Evolutionary conservation across 2,797 vertebrate species (phyloP), one percentile per base, ranked within the genome.

Genomic region (Cuculus canorus): DNA sequence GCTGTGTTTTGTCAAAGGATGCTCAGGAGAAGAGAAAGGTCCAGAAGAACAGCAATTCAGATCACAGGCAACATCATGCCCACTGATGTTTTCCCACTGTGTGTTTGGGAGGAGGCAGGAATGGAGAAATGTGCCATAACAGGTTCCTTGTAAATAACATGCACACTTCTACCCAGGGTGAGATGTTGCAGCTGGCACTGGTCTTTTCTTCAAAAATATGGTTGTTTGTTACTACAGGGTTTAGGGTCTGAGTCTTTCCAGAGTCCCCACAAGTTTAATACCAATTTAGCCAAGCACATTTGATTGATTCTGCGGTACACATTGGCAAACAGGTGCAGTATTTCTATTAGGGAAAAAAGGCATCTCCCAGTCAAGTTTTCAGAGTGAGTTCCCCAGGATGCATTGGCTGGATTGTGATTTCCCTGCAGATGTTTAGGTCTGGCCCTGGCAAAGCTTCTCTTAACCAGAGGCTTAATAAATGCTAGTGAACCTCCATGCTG

Each of bases 261-360:
- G 66, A 35, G 68, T 65, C 79, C 22, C 41, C 11, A 16, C 22
- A 41, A 37, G 21, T 63, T 52, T 63, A 48, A 45, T 17, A 41
- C 3, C 30, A 12, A 0, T 86, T 90, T 93, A 88, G 30, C 59
- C 16, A 45, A 56, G 47, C 0, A 0, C 21, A 21, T 60, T 85
- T 0, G 0, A 10, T 70, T 59, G n/a, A 7, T 83, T 64, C 32
- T 8, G 43, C 17, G 43, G 18, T 14, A 43, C 1, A 2, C 0
- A 1, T 35, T 61, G 32, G 35, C 48, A n/a, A 37, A 33, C 11
- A 30, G 33, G 19, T 60, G 37, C 13, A 48, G 45, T 23, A 28
- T 7, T 32, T 52, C 54, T 54, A 19, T 60, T 33, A 84, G 41
- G 32, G 50, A 94, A 70, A 88, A 24, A 63, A 82, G 30, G n/a